Evolutionary conservation across 2,797 vertebrate species (phyloP).

Genomic region (Mormyrops attenuatus): DNA sequence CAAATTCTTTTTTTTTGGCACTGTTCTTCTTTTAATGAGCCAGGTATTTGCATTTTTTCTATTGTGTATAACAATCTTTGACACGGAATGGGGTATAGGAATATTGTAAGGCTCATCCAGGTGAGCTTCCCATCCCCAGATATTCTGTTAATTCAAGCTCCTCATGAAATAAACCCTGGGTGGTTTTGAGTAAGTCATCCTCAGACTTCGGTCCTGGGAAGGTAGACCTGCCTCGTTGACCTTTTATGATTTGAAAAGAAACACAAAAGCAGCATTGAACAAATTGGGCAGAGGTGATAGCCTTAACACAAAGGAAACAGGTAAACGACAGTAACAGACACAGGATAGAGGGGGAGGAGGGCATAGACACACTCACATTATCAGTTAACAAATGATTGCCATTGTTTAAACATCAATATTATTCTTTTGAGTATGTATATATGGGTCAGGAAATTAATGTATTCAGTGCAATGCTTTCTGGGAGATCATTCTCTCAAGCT

Average conservation of each 20-base stretch:
- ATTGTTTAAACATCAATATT: conserved; percentile 52
- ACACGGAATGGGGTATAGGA: neutral
- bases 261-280: conserved; percentile 11
- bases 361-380: neutral
- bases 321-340: conserved; percentile 34
- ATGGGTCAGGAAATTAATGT: conserved; percentile 49
- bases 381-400: conserved; percentile 36
- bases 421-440: conserved; percentile 32
- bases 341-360: neutral
- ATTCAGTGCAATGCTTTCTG: conserved; percentile 61
- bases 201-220: neutral
- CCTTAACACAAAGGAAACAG: conserved; percentile 12
- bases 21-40: conserved; percentile 56
- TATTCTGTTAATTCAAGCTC: neutral
- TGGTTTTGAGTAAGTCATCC: neutral
- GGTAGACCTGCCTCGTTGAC: neutral
- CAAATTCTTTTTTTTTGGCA: conserved; percentile 55
- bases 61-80: neutral
- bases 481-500: conserved; percentile 43
- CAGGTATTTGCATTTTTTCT: neutral
- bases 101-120: neutral
- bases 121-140: neutral
- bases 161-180: neutral
- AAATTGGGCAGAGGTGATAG: neutral
- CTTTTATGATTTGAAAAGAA: conserved; percentile 7